Base-by-base conservation (phyloP, 2,113 vertebrate species). In the Pseudorectes ferrugineus region DNA sequence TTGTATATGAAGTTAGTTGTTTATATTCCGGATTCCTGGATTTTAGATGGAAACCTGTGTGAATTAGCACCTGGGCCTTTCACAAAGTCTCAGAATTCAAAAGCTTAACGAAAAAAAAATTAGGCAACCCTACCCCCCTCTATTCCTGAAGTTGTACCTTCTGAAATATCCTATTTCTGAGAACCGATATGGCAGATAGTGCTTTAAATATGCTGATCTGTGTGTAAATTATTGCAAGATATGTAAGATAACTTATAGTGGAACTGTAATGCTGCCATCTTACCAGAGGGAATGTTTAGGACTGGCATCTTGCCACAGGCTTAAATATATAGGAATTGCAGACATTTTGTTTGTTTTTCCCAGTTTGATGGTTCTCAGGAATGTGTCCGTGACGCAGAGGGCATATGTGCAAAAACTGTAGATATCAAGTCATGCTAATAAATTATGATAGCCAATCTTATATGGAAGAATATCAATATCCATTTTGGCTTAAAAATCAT, bases 331-430 rank as follows among this genome's bases (percentile, higher is more conserved):
- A 74, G 46, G 35, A 70, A 59, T 52, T 83, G 23, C 28, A 85
- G 79, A n/a, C 59, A 51, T 79, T 89, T 82, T 88, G 17, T 79
- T 79, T 92, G 33, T 88, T 83, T 49, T 79, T 90, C 40, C 33
- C 24, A 67, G 43, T 67, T 62, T 61, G 35, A 48, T 66, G 55
- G 38, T 62, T 91, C 33, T 66, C 9, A 21, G 17, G 43, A 93
- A 58, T 43, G 38, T 66, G 68, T 40, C 59, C 83, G 49, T 90
- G 63, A 33, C 18, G 24, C 6, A 36, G 24, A 62, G 12, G 13
- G 29, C 14, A 17, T 74, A 35, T 23, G 3, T 46, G 36, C 57
- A 81, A 68, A 52, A 71, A 23, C 9, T 33, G 7, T 23, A 66
- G 23, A 19, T 76, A 49, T 2, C 35, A 80, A 54, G 7, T 65